These are phyloP conservation scores for Meteorus cinctellus DNA, from an alignment of 2,888 invertebrate species.

Conservation along the genomic window DNA sequence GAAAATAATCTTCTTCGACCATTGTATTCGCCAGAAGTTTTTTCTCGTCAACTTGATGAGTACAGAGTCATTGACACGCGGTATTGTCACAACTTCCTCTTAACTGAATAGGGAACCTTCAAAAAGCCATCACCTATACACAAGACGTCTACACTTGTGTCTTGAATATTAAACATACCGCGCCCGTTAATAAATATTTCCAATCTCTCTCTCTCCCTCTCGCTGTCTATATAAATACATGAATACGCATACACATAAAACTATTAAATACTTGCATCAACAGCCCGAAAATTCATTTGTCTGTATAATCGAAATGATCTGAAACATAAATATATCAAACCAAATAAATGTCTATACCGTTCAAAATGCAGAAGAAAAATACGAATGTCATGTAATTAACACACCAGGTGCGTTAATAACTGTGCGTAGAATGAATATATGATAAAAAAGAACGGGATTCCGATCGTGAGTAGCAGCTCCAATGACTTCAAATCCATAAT, in stretches of 20 bases:
- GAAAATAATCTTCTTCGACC: not conserved
- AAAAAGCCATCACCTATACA: not conserved
- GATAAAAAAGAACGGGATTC: constrained; percentile 4
- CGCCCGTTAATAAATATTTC: constrained; percentile 7
- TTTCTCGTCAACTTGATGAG: not conserved
- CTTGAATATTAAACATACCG: constrained; percentile 16
- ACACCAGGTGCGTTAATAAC: not conserved
- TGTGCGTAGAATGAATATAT: not conserved
- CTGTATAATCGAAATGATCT: no score
- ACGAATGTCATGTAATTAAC: no score
- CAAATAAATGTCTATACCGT: no score
- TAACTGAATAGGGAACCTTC: constrained; percentile 5
- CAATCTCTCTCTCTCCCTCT: not conserved
- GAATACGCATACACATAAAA: no score
- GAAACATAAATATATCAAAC: no score
- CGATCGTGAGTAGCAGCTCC: not conserved
- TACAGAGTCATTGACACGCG: constrained; percentile 15
- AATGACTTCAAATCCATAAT: not conserved
- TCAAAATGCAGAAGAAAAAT: no score
- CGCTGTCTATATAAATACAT: no score
- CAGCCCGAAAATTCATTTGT: no score
- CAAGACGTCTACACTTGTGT: not conserved
- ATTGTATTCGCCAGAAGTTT: not conserved
- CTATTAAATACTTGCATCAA: no score
- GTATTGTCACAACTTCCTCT: constrained; percentile 20